phyloP scores from a whole-genome alignment of 1,140 invertebrate genomes.

The Caerostris darwini region DNA sequence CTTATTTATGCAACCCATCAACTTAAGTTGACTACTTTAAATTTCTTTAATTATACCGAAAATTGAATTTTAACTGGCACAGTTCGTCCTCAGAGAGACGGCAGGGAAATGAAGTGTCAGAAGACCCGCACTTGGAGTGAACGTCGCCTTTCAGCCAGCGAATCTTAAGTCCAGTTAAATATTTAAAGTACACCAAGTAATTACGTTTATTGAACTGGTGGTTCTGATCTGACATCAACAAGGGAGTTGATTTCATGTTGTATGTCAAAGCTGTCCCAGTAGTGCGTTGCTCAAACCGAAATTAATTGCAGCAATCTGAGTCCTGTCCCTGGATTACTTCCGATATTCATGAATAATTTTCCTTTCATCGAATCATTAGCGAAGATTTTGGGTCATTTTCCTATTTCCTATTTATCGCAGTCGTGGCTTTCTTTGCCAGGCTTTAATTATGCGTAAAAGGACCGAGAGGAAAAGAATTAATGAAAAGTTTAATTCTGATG shows the following conservation, averaged over 20 bases:
- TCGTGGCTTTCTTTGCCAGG: neutral
- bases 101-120: neutral
- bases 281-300: neutral
- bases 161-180: slow-evolving; percentile 7
- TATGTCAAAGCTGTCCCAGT: neutral
- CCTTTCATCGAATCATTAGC: neutral
- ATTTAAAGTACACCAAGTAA: neutral
- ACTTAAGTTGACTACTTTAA: neutral
- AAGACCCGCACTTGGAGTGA: neutral
- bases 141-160: neutral
- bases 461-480: neutral
- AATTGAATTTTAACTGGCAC: neutral
- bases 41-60: neutral
- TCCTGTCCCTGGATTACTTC: neutral
- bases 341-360: neutral
- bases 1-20: too few relatives aligned
- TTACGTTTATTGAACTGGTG: slow-evolving; percentile 6
- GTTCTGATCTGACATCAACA: neutral
- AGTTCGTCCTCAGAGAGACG: neutral
- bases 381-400: neutral
- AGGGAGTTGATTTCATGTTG: neutral
- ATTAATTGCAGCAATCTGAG: neutral
- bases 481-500: neutral
- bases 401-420: too few relatives aligned
- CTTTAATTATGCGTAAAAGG: neutral